Base-by-base conservation (phyloP, 2,888 invertebrate genomes). In the Lithophane socia region DNA sequence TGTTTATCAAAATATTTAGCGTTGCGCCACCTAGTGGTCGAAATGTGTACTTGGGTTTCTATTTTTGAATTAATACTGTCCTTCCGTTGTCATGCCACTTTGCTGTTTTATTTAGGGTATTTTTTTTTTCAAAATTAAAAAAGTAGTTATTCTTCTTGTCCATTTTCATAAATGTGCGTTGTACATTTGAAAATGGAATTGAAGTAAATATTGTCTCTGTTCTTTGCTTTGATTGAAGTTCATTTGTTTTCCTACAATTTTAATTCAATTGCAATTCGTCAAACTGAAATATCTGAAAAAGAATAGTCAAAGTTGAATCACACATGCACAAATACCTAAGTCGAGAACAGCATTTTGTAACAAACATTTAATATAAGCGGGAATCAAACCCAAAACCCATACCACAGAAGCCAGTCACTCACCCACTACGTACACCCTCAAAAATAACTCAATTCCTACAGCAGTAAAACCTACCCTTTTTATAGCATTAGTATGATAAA, bases 401-500 rank as follows among this genome's bases (percentile, higher is more conserved):
- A n/a, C 0, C 8, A 16, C n/a, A 47, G 37, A 54, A 54, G 37
- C 52, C 0, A 4, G 54, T 29, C 9, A 0, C 1, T 8, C 18
- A 37, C 13, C 29, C n/a, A 21, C 21, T 16, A 13, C 7, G 12
- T 5, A 54, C 5, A 21, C 37, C 49, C 18, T 60, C 16, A 13
- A 44, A 65, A 49, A 64, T 24, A 12, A 60, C 4, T 29, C 0
- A 66, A 58, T 67, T 21, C 1, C 0, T 24, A 2, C 12, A 21
- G 5, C 8, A 70, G 13, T 44, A 47, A 80, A 76, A 56, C 70
- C n/a, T 13, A 58, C 21, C 52, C 37, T 71, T 85, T 82, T 71
- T 73, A 47, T 52, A 75, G 61, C 58, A 73, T 52, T 67, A 70
- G 47, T 74, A 61, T 75, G 70, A 77, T 85, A 77, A 82, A 84